Evolutionary conservation across 2,113 vertebrate genomes (phyloP).

Genomic region (Vicugna pacos): DNA sequence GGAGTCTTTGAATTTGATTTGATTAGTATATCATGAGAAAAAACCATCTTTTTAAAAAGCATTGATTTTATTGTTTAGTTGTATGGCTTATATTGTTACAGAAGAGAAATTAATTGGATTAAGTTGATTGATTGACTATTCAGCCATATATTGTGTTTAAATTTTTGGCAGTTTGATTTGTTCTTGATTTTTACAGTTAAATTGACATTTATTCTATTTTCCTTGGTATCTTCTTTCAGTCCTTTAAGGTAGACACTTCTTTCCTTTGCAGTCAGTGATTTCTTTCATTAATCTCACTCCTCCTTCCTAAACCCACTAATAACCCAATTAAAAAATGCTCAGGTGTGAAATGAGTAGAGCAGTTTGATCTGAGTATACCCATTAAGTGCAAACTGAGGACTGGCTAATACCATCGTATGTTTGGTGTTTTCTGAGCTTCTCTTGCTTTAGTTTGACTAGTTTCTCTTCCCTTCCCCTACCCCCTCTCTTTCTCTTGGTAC

Average conservation of each 20-base stretch:
- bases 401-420: not conserved
- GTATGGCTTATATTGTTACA: conserved; percentile 1
- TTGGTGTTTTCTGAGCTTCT: not conserved
- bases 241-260: not conserved
- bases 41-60: not conserved
- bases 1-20: not conserved
- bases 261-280: not conserved
- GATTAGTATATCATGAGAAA: not conserved
- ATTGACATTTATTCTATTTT: not conserved
- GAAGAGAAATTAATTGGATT: conserved; percentile 37
- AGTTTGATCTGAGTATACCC: not conserved
- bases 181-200: conserved; percentile 10
- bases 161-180: not conserved
- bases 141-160: not conserved
- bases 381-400: not conserved
- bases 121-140: not conserved
- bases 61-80: conserved; percentile 24
- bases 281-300: not conserved
- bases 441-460: not conserved
- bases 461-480: fast-evolving
- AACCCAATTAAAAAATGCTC: not conserved
- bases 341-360: not conserved
- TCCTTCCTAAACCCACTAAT: not conserved
- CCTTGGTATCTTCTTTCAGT: not conserved
- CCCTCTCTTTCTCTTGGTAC: not conserved